These are phyloP conservation scores for Octonoba sinensis DNA, from an alignment of 2,888 invertebrate genomes.

Conservation along the genomic window DNA sequence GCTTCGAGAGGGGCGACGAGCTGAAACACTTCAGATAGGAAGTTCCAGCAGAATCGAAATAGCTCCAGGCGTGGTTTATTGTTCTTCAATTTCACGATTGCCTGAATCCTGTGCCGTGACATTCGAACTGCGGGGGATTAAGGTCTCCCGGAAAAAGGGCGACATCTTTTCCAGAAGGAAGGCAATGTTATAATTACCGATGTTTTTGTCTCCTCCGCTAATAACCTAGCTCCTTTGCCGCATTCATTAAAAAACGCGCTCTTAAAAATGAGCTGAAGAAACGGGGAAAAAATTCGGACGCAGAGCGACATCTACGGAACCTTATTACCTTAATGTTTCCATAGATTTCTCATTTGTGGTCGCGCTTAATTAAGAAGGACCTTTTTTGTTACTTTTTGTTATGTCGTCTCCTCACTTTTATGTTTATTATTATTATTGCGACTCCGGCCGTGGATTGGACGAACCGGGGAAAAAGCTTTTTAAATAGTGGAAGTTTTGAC, in stretches of 20 bases:
- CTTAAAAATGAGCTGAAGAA: constrained; percentile 28
- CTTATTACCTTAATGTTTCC: constrained; percentile 62
- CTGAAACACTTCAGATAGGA: too few species aligned
- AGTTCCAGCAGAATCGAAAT: too few species aligned
- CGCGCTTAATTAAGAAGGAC: constrained; percentile 58
- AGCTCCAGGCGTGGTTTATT: too few species aligned
- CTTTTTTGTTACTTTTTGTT: constrained; percentile 39
- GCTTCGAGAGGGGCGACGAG: too few species aligned
- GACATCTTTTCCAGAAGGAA: too few species aligned
- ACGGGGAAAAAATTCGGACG: constrained; percentile 9
- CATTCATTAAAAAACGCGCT: constrained; percentile 56
- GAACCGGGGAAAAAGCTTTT: constrained; percentile 41
- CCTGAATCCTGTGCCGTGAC: constrained; percentile 35
- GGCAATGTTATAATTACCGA: constrained; percentile 51
- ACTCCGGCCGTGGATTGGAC: constrained; percentile 15
- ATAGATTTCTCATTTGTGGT: constrained; percentile 64
- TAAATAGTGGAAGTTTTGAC: constrained; percentile 62
- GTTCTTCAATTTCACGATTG: constrained; percentile 42
- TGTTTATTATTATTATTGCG: constrained; percentile 56
- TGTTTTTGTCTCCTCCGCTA: constrained; percentile 50
- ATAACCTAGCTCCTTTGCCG: constrained; percentile 48
- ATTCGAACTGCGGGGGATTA: constrained; percentile 33
- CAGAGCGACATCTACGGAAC: constrained; percentile 36
- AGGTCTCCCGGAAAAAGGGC: neutral
- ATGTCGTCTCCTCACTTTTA: constrained; percentile 49